Evolutionary conservation across 1,140 invertebrate genomes (phyloP), one percentile per base, ranked within the genome.

Genomic region (Drosophila saltans): DNA sequence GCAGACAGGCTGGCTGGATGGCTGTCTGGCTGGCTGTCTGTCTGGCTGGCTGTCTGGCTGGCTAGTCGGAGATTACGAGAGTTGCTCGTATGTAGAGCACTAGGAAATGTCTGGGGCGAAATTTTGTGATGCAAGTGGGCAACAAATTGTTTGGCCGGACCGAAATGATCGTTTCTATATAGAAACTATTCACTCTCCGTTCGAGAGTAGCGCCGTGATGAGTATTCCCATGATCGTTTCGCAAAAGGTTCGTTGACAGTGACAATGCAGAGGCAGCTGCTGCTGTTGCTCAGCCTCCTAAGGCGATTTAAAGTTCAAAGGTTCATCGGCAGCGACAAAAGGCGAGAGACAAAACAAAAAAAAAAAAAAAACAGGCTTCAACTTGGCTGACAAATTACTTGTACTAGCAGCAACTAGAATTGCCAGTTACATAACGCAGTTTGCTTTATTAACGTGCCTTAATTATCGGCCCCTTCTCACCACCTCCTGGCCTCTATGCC

Each of bases 321-420:
- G 75, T 78, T 55, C 74, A 76, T 39, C 61, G 26, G 58, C 58
- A 81, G 59, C 57, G 63, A 59, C 45, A 60, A 61, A 69, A 45
- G 56, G 66, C 58, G 33, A 3, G 33, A 36, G 33, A 36, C 4
- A 36, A 7, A 36, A 4, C 2, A 4, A 30, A 4, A 30, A 30
- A 30, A 30, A 30, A 30, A 36, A 36, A 36, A 36, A 72, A 72
- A 57, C 68, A 45, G 55, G 62, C 55, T 52, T 52, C 45, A 52
- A 65, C 81, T 71, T 73, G 69, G 33, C 77, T 70, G 84, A 89
- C 84, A 88, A 84, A 86, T 83, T 82, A 79, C 75, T 79, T 45
- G 30, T 30, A 30, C 61, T 64, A 52, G 41, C 73, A 70, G 41
- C 73, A 70, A 67, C 69, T 70, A 85, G 80, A 81, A 80, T 88